A percentile compares a stretch with the other conserved stretches of the same genome.
These are phyloP conservation scores for Anas flavirostris DNA, from an alignment of 2,797 vertebrate species.

Conservation along the genomic window DNA sequence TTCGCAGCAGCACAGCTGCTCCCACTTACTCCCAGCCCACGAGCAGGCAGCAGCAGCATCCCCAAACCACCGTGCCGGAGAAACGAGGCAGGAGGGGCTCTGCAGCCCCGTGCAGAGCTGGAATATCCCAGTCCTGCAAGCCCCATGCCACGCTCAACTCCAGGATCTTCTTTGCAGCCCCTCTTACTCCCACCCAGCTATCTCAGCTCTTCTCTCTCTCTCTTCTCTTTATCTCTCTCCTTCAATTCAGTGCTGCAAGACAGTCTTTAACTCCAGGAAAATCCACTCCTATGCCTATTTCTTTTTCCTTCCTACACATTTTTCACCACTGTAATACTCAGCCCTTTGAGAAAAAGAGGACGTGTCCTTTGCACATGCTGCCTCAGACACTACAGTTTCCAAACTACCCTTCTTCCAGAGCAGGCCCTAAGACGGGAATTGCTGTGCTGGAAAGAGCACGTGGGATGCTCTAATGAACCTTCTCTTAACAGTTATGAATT, in stretches of 20 bases:
- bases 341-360: not conserved
- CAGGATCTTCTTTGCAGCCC: not conserved
- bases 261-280: not conserved
- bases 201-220: not conserved
- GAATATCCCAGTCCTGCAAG: not conserved
- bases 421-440: not conserved
- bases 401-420: not conserved
- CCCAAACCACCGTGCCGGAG: not conserved
- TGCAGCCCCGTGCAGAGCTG: not conserved
- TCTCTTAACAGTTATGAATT: not conserved
- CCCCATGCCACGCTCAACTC: not conserved
- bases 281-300: not conserved
- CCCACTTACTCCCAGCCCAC: constrained; percentile 10
- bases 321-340: not conserved
- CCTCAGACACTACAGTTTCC: not conserved
- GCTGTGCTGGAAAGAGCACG: not conserved
- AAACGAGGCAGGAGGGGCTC: not conserved
- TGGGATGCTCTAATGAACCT: not conserved
- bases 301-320: not conserved
- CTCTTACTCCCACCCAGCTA: not conserved
- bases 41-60: not conserved
- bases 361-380: not conserved
- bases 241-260: not conserved
- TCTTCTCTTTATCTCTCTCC: no score
- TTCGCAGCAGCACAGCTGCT: constrained; percentile 35